A percentile compares a stretch with the other conserved stretches of the same genome.
phyloP scores from a whole-genome alignment of 2,797 vertebrate species.

The Lacerta agilis region DNA sequence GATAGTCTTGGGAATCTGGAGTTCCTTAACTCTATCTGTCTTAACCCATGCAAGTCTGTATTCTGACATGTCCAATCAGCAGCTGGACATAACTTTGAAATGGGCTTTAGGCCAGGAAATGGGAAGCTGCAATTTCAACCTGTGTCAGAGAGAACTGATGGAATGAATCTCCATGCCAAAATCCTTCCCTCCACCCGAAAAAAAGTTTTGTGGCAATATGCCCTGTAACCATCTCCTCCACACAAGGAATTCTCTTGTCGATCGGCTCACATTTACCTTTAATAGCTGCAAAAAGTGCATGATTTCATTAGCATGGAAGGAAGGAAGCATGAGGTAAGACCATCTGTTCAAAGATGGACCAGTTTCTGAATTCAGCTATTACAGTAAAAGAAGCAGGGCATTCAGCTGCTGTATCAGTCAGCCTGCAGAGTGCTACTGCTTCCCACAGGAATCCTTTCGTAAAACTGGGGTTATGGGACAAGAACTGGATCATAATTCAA shows the following conservation, averaged over 20 bases:
- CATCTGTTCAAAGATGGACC: slow-evolving; percentile 14
- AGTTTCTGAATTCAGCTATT: slow-evolving; percentile 11
- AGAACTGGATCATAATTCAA: slow-evolving; percentile 9
- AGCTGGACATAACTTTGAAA: neutral
- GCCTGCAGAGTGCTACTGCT: neutral
- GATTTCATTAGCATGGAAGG: slow-evolving; percentile 4
- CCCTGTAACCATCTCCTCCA: neutral
- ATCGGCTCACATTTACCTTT: slow-evolving; percentile 8
- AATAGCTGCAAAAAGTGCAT: neutral
- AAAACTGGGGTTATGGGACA: neutral
- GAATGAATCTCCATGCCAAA: neutral
- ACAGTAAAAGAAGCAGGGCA: neutral
- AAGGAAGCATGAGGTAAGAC: neutral
- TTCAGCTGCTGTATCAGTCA: neutral
- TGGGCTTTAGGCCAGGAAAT: neutral
- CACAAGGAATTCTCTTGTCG: neutral
- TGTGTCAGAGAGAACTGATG: neutral
- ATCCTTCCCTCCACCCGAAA: neutral
- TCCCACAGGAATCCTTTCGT: neutral
- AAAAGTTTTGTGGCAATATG: neutral
- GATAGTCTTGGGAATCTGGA: no score
- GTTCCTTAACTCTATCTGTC: no score
- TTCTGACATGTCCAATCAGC: neutral
- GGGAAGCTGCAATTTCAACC: neutral
- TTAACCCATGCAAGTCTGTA: neutral